Evolutionary conservation across 2,888 invertebrate genomes (phyloP).

Genomic region (Colostygia pectinataria): DNA sequence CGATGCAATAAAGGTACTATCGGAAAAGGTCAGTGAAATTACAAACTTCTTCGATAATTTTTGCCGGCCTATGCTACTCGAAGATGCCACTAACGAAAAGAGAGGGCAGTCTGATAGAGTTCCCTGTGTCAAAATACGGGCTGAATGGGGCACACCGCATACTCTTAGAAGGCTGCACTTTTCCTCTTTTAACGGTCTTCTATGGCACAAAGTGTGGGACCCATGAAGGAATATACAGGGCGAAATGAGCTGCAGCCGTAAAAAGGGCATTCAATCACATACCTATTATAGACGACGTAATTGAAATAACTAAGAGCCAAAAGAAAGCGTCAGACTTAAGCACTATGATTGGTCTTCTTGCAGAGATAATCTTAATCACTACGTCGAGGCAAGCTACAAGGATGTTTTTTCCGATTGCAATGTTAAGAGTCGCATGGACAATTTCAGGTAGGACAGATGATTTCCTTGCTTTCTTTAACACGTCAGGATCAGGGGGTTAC

Average conservation of each 20-base stretch:
- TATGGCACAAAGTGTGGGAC: neutral
- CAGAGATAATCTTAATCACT: too few species aligned
- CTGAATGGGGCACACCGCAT: neutral
- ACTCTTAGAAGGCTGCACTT: neutral
- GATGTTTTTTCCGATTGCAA: too few species aligned
- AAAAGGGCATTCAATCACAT: neutral
- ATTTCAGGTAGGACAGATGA: too few species aligned
- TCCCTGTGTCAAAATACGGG: neutral
- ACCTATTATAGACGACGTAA: neutral
- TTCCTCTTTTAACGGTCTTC: neutral
- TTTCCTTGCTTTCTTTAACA: too few species aligned
- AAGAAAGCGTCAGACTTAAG: neutral
- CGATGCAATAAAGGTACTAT: too few species aligned
- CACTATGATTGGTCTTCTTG: too few species aligned
- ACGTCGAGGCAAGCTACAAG: too few species aligned
- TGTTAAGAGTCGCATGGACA: too few species aligned
- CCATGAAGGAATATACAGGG: neutral
- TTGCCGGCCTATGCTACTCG: too few species aligned
- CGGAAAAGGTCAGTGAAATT: too few species aligned
- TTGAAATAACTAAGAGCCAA: neutral
- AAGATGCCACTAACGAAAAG: neutral
- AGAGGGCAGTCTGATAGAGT: neutral
- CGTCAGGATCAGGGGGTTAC: too few species aligned
- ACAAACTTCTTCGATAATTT: too few species aligned
- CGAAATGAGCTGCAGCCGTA: neutral